Conservation (phyloP, 2,113 vertebrate genomes). For the Nycticebus coucang region DNA sequence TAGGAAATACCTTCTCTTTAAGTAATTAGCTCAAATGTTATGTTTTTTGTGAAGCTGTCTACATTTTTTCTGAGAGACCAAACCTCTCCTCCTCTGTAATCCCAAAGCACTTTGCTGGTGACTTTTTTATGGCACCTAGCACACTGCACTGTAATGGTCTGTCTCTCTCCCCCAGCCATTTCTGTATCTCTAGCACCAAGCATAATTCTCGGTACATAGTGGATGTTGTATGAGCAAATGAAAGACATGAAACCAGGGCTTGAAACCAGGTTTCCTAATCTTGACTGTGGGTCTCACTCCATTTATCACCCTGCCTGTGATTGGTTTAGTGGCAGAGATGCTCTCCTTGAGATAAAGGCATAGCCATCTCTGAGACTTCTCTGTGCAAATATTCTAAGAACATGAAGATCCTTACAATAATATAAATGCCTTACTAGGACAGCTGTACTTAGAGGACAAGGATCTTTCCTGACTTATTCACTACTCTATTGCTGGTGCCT, state of each 20-base stretch:
- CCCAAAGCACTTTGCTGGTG: constrained; percentile 24
- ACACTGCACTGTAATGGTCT: constrained; percentile 5
- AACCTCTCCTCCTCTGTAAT: constrained; percentile 8
- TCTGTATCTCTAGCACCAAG: neutral
- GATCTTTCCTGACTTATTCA: constrained; percentile 12
- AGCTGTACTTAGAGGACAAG: constrained; percentile 6
- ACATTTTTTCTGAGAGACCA: constrained; percentile 33
- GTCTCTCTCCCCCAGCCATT: neutral
- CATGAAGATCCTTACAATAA: neutral
- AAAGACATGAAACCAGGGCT: neutral
- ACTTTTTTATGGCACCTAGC: constrained; percentile 34
- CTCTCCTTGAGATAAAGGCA: constrained; percentile 20
- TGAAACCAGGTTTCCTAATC: constrained; percentile 45
- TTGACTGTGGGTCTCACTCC: neutral
- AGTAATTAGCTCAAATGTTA: constrained; percentile 55
- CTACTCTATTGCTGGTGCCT: neutral
- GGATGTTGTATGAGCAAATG: constrained; percentile 22
- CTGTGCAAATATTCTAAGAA: neutral
- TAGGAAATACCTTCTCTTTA: constrained; percentile 33
- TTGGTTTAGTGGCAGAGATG: neutral
- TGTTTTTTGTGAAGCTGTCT: constrained; percentile 40
- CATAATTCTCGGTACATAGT: neutral
- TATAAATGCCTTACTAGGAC: neutral
- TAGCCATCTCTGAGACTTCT: neutral
- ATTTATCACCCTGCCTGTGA: neutral